phyloP scores from a whole-genome alignment of 2,797 vertebrate genomes.

The Poeciliopsis presidionis region DNA sequence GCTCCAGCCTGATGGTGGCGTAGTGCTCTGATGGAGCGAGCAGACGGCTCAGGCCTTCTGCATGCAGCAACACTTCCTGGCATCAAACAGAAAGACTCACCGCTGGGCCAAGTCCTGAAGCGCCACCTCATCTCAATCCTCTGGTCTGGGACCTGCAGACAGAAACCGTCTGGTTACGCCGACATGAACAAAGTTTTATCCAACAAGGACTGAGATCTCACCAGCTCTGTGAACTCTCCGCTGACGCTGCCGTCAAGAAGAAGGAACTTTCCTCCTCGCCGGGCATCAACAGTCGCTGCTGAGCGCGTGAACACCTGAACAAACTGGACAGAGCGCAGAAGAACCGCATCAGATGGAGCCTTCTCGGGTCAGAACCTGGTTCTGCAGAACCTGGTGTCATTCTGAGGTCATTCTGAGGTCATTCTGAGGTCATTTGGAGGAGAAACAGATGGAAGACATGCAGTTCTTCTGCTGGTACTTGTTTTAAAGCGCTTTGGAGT shows the following conservation, averaged over 20 bases:
- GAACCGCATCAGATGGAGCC: not conserved
- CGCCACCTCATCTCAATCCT: slow-evolving; percentile 93
- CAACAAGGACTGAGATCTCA: slow-evolving; percentile 56
- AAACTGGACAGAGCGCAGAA: slow-evolving; percentile 75
- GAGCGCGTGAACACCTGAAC: slow-evolving; percentile 91
- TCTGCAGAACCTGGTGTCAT: too few species aligned
- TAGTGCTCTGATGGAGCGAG: slow-evolving; percentile 83
- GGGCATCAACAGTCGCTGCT: slow-evolving; percentile 82
- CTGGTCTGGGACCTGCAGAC: slow-evolving; percentile 83
- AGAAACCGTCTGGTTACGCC: slow-evolving; percentile 14
- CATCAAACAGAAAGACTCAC: slow-evolving; percentile 70
- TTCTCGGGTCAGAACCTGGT: too few species aligned
- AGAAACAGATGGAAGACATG: not conserved
- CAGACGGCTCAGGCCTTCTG: not conserved
- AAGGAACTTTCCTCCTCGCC: slow-evolving; percentile 88
- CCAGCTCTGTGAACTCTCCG: slow-evolving; percentile 90
- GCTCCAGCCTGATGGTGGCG: slow-evolving; percentile 84
- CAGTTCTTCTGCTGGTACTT: not conserved
- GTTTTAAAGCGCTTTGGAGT: too few species aligned
- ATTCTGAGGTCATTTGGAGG: too few species aligned
- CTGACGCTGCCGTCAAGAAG: slow-evolving; percentile 88
- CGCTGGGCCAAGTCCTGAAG: slow-evolving; percentile 92
- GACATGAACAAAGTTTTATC: not conserved
- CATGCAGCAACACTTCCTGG: not conserved
- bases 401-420: too few species aligned